Conservation (phyloP, 2,888 invertebrate genomes). For the Thymelicus acteon region DNA sequence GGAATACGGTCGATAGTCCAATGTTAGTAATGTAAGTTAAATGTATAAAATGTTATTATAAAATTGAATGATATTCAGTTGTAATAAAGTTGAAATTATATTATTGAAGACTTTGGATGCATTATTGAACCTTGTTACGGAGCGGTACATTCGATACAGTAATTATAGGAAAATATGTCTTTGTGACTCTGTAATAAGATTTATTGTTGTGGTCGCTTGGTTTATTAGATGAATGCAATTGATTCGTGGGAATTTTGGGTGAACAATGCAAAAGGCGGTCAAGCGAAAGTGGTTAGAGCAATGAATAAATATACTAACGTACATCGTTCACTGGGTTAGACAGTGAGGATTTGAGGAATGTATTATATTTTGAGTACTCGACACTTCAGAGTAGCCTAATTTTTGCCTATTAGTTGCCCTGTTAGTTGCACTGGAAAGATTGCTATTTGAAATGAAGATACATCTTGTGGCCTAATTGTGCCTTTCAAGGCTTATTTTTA, state of each 20-base stretch:
- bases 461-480: background rate
- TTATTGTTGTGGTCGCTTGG: background rate
- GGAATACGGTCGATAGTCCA: background rate
- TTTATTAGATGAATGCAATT: conserved; percentile 11
- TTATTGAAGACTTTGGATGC: background rate
- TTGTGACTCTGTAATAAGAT: conserved; percentile 22
- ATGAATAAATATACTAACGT: no score
- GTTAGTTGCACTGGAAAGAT: background rate
- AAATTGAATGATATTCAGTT: conserved; percentile 9
- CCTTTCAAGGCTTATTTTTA: background rate
- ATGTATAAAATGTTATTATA: background rate
- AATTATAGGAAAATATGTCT: background rate
- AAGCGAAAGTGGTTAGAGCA: conserved; percentile 68
- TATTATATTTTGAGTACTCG: conserved; percentile 1
- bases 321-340: no score
- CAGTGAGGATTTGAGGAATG: conserved; percentile 12
- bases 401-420: background rate
- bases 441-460: background rate
- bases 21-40: background rate
- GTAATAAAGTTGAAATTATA: conserved; percentile 12
- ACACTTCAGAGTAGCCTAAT: conserved; percentile 1
- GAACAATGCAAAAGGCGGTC: conserved; percentile 58
- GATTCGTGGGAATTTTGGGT: conserved; percentile 48
- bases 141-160: no score
- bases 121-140: background rate